These are phyloP conservation scores for Microctenopoma lineatum DNA, from an alignment of 2,797 vertebrate species.

Conservation along the genomic window DNA sequence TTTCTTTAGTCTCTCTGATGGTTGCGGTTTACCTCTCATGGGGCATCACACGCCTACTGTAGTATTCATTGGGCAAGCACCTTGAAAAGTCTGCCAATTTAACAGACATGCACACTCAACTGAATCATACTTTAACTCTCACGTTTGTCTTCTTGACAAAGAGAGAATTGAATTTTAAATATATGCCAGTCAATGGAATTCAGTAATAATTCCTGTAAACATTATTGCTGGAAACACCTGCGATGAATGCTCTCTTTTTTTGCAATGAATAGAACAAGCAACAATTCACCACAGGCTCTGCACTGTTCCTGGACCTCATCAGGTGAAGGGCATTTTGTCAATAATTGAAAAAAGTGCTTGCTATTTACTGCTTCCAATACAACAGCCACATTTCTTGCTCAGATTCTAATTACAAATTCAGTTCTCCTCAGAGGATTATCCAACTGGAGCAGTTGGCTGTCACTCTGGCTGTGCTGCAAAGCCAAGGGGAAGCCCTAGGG, in stretches of 20 bases:
- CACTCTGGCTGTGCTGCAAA: slow-evolving; percentile 60
- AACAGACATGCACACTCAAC: background rate
- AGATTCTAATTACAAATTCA: slow-evolving; percentile 64
- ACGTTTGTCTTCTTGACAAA: slow-evolving; percentile 2
- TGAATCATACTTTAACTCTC: background rate
- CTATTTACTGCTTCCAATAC: slow-evolving; percentile 51
- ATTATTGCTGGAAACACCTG: background rate
- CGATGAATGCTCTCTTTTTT: slow-evolving; percentile 28
- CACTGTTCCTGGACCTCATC: slow-evolving; percentile 38
- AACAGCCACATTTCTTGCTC: slow-evolving; percentile 41
- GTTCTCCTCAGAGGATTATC: slow-evolving; percentile 59
- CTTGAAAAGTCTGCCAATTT: slow-evolving; percentile 4
- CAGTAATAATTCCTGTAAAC: slow-evolving; percentile 27
- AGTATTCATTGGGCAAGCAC: background rate
- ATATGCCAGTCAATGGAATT: background rate
- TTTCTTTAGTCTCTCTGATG: background rate
- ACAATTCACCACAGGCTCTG: slow-evolving; percentile 28
- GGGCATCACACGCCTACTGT: background rate
- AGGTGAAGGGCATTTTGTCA: slow-evolving; percentile 57
- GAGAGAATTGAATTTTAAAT: slow-evolving; percentile 7
- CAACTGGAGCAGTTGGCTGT: slow-evolving; percentile 63
- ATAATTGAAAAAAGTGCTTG: slow-evolving; percentile 51
- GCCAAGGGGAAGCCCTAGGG: slow-evolving; percentile 60
- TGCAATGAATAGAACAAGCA: slow-evolving; percentile 12
- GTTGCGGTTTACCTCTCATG: slow-evolving; percentile 3